Evolutionary conservation across 2,113 vertebrate genomes (phyloP).

Genomic region (rabbit (Oryctolagus cuniculus)): DNA sequence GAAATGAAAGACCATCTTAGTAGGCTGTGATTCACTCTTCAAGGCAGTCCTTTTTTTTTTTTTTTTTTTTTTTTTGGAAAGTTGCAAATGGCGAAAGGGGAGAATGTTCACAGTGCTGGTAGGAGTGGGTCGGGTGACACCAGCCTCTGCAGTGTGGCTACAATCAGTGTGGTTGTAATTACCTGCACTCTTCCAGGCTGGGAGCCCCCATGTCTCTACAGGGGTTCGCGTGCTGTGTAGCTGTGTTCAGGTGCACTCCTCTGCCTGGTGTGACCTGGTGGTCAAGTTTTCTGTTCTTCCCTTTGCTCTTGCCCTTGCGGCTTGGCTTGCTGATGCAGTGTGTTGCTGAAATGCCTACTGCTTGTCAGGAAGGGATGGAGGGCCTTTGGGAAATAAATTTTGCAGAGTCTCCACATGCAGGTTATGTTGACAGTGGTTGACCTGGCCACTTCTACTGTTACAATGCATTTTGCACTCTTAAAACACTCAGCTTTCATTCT

Average conservation of each 20-base stretch:
- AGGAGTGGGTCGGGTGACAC: neutral
- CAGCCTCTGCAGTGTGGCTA: neutral
- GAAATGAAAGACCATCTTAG: neutral
- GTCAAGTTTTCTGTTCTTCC: neutral
- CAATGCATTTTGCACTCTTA: conserved; percentile 13
- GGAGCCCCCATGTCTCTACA: neutral
- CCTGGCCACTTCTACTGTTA: conserved; percentile 15
- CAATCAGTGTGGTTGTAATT: neutral
- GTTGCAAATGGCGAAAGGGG: neutral
- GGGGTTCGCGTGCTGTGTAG: too few species aligned
- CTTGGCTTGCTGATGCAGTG: neutral
- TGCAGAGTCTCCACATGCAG: neutral
- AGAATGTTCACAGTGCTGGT: neutral
- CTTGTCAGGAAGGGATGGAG: conserved; percentile 13
- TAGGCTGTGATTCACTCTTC: neutral
- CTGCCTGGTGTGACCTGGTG: neutral
- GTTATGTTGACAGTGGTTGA: neutral
- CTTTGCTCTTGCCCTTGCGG: neutral
- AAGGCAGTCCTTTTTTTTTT: conserved; percentile 9
- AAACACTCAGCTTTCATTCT: conserved; percentile 6
- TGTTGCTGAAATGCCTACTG: neutral
- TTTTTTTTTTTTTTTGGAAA: neutral
- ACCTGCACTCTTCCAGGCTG: rapidly evolving
- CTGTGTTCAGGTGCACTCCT: neutral
- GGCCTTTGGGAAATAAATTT: neutral